Evolutionary conservation across 2,113 vertebrate species (phyloP).

Genomic region (Alethe castanea): DNA sequence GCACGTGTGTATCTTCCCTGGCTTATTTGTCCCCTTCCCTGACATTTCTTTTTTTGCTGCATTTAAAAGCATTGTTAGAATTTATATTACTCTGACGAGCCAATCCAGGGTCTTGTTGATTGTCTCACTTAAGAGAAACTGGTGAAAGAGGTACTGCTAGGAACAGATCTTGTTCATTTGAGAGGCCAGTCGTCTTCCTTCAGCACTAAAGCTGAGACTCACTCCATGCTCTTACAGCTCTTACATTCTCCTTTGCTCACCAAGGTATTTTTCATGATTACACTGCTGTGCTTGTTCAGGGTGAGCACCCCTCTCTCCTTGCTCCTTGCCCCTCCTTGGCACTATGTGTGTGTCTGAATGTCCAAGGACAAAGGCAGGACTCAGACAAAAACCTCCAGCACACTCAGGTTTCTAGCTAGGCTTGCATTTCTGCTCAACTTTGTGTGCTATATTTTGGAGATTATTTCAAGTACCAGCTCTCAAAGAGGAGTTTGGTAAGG

Average conservation of each 20-base stretch:
- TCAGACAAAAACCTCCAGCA: background rate
- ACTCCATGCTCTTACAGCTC: background rate
- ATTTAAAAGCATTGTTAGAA: background rate
- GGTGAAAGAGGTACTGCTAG: background rate
- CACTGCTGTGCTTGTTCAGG: background rate
- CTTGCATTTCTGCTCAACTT: background rate
- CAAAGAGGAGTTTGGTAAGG: background rate
- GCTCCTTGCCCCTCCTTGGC: background rate
- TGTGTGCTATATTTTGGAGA: background rate
- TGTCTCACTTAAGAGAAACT: background rate
- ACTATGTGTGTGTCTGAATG: fast-evolving
- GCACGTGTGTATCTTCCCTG: background rate
- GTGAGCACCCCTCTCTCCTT: background rate
- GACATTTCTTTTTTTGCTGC: background rate
- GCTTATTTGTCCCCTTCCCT: background rate
- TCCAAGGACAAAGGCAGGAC: background rate
- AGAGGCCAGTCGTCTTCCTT: background rate
- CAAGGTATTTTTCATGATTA: background rate
- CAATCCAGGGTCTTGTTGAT: background rate
- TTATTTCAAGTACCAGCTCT: background rate
- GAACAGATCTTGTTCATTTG: background rate
- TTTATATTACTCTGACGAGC: background rate
- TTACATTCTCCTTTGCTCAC: background rate
- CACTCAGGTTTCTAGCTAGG: background rate
- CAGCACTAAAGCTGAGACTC: background rate